Evolutionary conservation across 2,797 vertebrate genomes (phyloP).

Genomic region (Fistularia tabacaria): DNA sequence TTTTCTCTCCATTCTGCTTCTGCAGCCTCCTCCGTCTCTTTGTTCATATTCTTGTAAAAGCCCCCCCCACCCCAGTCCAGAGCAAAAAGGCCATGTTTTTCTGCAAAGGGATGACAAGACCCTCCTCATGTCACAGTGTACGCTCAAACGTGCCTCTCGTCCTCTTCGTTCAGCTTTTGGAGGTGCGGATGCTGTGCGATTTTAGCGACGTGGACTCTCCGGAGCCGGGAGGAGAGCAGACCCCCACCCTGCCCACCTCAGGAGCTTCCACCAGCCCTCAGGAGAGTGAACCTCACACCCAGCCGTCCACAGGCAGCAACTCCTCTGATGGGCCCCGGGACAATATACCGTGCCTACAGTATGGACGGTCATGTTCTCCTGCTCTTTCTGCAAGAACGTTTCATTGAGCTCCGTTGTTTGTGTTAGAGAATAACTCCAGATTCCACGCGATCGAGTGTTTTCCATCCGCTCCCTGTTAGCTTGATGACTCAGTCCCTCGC

Average conservation of each 20-base stretch:
- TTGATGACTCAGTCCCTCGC: conserved; percentile 6
- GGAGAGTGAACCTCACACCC: conserved; percentile 78
- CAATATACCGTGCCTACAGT: conserved; percentile 95
- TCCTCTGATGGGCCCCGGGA: conserved; percentile 88
- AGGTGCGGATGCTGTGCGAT: conserved; percentile 90
- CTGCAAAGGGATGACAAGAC: background rate
- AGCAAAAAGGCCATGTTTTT: too few species aligned
- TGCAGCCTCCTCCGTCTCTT: too few species aligned
- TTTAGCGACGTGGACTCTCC: conserved; percentile 86
- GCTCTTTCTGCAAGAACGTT: background rate
- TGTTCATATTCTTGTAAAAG: too few species aligned
- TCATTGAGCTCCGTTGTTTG: background rate
- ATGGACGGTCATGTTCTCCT: conserved; percentile 31
- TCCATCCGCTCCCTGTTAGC: conserved; percentile 2
- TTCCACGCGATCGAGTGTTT: background rate
- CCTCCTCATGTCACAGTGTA: background rate
- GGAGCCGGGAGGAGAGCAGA: conserved; percentile 81
- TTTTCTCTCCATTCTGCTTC: too few species aligned
- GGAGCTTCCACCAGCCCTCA: conserved; percentile 84
- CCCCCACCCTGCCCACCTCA: conserved; percentile 79
- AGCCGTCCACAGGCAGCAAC: conserved; percentile 84
- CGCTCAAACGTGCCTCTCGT: background rate
- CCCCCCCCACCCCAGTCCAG: too few species aligned
- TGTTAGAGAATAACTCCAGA: background rate
- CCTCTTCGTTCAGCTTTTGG: conserved; percentile 81